Evolutionary conservation across 92 coral and sea anemone genomes (phyloP).

Genomic region (Meandrina meandrites): DNA sequence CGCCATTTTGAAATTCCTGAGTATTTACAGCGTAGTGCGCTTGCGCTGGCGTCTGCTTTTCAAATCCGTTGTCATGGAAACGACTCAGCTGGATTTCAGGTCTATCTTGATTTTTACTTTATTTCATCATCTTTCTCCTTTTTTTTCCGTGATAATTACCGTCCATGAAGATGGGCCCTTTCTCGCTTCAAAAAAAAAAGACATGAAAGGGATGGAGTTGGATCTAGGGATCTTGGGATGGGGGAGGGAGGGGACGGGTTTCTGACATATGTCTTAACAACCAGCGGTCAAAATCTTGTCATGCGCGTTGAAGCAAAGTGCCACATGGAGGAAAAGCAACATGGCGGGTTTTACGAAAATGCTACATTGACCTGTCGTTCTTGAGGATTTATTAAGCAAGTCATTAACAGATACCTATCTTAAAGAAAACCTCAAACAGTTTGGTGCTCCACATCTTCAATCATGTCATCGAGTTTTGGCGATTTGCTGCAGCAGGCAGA

Average conservation of each 20-base stretch:
- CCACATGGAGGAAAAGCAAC: conserved; percentile 35
- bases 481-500: conserved; percentile 98
- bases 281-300: neutral
- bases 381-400: neutral
- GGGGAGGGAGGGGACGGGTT: too few species aligned
- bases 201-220: too few species aligned
- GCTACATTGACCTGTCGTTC: conserved; percentile 11
- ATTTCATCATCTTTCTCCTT: too few species aligned
- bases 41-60: conserved; percentile 68
- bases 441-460: neutral
- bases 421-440: too few species aligned
- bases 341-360: conserved; percentile 87
- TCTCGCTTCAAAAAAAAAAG: too few species aligned
- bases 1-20: conserved; percentile 84
- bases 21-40: conserved; percentile 62
- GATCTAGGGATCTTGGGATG: too few species aligned
- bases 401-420: neutral
- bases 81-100: neutral
- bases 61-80: conserved; percentile 42
- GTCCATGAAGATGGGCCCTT: too few species aligned
- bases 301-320: neutral
- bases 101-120: too few species aligned
- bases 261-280: too few species aligned
- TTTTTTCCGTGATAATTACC: too few species aligned
- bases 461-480: conserved; percentile 91